These are phyloP conservation scores for Myoxocephalus aenaeus DNA, from an alignment of 2,797 vertebrate species.

Conservation along the genomic window DNA sequence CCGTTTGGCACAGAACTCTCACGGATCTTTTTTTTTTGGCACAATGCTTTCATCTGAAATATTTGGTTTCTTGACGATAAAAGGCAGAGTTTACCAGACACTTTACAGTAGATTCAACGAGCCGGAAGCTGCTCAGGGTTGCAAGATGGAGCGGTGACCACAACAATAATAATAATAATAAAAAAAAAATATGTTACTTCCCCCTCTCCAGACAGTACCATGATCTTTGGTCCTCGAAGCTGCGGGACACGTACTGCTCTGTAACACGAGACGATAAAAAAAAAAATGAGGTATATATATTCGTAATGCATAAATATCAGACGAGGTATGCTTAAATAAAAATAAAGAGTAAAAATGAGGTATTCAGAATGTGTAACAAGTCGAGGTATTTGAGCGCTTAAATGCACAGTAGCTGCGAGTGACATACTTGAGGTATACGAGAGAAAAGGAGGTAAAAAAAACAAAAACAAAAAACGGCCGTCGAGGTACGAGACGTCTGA, in stretches of 20 bases:
- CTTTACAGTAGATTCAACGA: slow-evolving; percentile 62
- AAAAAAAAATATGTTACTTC: not conserved
- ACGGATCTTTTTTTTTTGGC: slow-evolving; percentile 71
- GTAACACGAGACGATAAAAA: slow-evolving; percentile 53
- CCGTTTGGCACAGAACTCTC: slow-evolving; percentile 80
- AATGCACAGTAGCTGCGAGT: slow-evolving; percentile 67
- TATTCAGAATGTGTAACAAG: slow-evolving; percentile 68
- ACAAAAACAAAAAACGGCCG: not conserved
- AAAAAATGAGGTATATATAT: slow-evolving; percentile 67
- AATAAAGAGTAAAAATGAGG: slow-evolving; percentile 63
- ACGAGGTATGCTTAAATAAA: slow-evolving; percentile 66
- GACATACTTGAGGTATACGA: slow-evolving; percentile 66
- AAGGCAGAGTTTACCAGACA: slow-evolving; percentile 70
- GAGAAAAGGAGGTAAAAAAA: slow-evolving; percentile 21
- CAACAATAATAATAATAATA: slow-evolving; percentile 21
- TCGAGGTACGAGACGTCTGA: slow-evolving; percentile 48
- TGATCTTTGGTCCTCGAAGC: slow-evolving; percentile 81
- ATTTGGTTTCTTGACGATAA: slow-evolving; percentile 74
- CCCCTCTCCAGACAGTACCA: slow-evolving; percentile 60
- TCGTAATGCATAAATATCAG: slow-evolving; percentile 62
- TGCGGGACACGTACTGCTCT: slow-evolving; percentile 59
- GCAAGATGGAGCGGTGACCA: slow-evolving; percentile 35
- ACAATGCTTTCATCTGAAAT: slow-evolving; percentile 69
- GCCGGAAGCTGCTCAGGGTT: slow-evolving; percentile 43
- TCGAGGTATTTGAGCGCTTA: slow-evolving; percentile 73